These are phyloP conservation scores for Vidua chalybeata DNA, from an alignment of 2,113 vertebrate genomes.

Conservation along the genomic window DNA sequence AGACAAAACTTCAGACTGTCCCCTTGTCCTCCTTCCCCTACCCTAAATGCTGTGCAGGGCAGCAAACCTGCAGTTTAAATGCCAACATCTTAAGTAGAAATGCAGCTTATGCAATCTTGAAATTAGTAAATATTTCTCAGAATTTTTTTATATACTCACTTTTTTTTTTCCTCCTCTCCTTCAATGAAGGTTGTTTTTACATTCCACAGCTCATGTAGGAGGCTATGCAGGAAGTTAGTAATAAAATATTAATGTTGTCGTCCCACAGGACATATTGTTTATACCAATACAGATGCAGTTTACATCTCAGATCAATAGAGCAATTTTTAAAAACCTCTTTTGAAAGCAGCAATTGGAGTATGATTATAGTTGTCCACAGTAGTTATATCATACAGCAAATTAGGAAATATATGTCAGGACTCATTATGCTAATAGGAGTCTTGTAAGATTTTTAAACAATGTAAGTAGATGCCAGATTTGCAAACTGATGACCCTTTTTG, in stretches of 20 bases:
- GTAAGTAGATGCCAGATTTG: constrained; percentile 28
- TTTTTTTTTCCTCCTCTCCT: background rate
- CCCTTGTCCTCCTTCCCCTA: too few species aligned
- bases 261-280: constrained; percentile 29
- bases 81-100: background rate
- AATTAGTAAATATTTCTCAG: background rate
- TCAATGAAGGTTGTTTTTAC: background rate
- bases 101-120: background rate
- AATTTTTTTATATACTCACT: background rate
- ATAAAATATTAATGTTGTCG: constrained; percentile 23
- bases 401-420: constrained; percentile 52
- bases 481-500: constrained; percentile 6
- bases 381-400: constrained; percentile 62
- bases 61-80: background rate
- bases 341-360: constrained; percentile 27
- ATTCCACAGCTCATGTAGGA: background rate
- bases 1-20: too few species aligned
- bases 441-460: constrained; percentile 45
- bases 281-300: constrained; percentile 22
- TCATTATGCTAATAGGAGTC: constrained; percentile 56
- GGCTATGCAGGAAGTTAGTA: background rate
- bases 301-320: constrained; percentile 7
- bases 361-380: constrained; percentile 47
- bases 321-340: constrained; percentile 9
- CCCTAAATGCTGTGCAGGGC: background rate